Evolutionary conservation across 2,888 invertebrate genomes (phyloP), one percentile per base, ranked within the genome.

Genomic region (Macrophya annulata): DNA sequence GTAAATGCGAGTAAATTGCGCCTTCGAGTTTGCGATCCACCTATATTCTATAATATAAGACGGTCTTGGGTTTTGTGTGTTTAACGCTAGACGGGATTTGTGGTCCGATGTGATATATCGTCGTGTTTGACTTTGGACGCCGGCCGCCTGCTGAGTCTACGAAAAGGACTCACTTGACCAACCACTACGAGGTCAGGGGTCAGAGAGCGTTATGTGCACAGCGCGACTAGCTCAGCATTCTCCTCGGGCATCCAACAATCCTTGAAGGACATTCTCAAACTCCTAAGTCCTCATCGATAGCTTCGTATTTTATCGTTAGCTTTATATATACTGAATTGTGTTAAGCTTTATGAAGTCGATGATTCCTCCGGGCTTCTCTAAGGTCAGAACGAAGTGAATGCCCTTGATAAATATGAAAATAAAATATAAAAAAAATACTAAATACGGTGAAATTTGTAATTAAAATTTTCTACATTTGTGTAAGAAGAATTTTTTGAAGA

Each of bases 61-160:
- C 59, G 59, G 83, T 83, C 71, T 48, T 48, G 68, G 83, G 71
- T 83, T 37, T 68, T 83, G 83, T 83, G 87, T 87, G 88, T 87
- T 85, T 82, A 82, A 59, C 55, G 85, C 79, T 59, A 37, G 43
- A 71, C 88, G 88, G 86, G 89, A 91, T 91, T 92, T 90, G 91
- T 90, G 89, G 90, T 86, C 88, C 90, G 88, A 90, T 90, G 90
- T 90, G 92, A 92, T 92, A 90, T 91, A 92, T 92, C 90, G 90
- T 88, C 85, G 88, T 90, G 88, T 89, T 91, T 88, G 89, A 86
- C 88, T 89, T 88, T 87, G 86, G 87, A 76, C 85, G 84, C 87
- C 84, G 87, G 87, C 88, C 88, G 89, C 90, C 90, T 87, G 90
- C 91, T 90, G 91, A 84, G 89, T 88, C 84, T 83, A 84, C 85